Percentiles rank a stretch among this genome's conserved stretches.
Evolutionary conservation across 1,140 invertebrate species (phyloP).

Genomic region (Stegodyphus dumicola): DNA sequence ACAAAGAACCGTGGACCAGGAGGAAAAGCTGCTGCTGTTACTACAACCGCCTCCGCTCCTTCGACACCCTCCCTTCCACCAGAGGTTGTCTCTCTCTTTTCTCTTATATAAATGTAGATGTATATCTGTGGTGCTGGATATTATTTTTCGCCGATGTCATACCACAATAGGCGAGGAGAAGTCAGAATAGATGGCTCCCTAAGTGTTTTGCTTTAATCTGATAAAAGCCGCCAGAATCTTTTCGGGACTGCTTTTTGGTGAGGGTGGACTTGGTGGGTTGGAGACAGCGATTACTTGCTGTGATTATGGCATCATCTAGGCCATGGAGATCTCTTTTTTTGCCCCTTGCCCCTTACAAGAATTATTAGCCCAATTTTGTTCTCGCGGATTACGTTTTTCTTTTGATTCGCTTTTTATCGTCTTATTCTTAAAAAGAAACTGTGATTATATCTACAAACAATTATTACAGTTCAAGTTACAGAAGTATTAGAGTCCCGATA

Average conservation of each 20-base stretch:
- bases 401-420: too few relatives aligned
- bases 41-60: not conserved
- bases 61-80: not conserved
- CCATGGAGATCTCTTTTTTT: not conserved
- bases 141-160: constrained; percentile 46
- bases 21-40: not conserved
- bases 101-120: constrained; percentile 56
- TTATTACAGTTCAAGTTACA: too few relatives aligned
- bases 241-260: not conserved
- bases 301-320: constrained; percentile 1
- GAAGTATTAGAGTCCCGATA: too few relatives aligned
- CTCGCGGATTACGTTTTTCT: too few relatives aligned
- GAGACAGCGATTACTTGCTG: too few relatives aligned
- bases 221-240: not conserved
- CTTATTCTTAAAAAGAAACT: too few relatives aligned
- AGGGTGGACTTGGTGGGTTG: not conserved
- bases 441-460: too few relatives aligned
- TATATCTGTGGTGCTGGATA: constrained; percentile 31
- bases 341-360: not conserved
- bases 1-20: constrained; percentile 29
- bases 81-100: constrained; percentile 28
- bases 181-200: constrained; percentile 33
- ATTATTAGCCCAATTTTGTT: constrained; percentile 38
- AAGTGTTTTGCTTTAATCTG: constrained; percentile 59
- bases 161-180: constrained; percentile 22